Evolutionary conservation across 1,140 invertebrate species (phyloP), one percentile per base, ranked within the genome.

Genomic region (Lordiphosa stackelbergi): DNA sequence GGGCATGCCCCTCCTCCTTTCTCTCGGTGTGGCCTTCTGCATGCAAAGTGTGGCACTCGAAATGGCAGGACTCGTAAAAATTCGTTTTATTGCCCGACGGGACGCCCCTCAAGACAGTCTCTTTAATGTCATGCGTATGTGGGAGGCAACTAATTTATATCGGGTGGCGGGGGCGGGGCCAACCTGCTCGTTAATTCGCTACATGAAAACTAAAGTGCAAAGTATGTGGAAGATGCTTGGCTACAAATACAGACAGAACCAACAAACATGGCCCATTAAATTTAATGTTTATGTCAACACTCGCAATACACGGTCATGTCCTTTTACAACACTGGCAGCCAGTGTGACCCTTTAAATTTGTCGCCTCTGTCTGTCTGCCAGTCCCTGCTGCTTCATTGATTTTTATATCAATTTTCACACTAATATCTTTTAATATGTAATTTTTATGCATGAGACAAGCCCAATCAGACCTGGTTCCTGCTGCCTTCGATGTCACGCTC

Each of bases 241-340:
- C 13, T 31, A 41, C 8, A 40, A 24, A 8, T 28, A 34, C 9
- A 38, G 31, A 53, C 13, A 49, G 22, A 5, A 51, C 36, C 28
- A 48, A 42, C 13, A 62, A 69, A 66, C 53, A 70, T 69, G 61
- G 66, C 41, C 63, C 73, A 83, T 83, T 60, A 83, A 83, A 84
- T 83, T 83, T 83, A 83, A 83, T 83, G 77, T 69, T 83, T 77
- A 83, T 83, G 77, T 83, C 77, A 83, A 83, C 77, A 83, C 77
- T 83, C 73, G 70, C 66, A 70, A 59, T 69, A 83, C 59, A 68
- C 53, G 66, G 40, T 42, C 77, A 75, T 59, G 59, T 61, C 66
- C 62, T 69, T 75, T 81, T 64, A 64, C 59, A 69, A 56, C 77
- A 71, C 75, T 62, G 53, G n/a, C 55, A 40, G 53, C 35, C 35